These are phyloP conservation scores for Darevskia nairensis DNA, from an alignment of 2,797 vertebrate species.

Conservation along the genomic window DNA sequence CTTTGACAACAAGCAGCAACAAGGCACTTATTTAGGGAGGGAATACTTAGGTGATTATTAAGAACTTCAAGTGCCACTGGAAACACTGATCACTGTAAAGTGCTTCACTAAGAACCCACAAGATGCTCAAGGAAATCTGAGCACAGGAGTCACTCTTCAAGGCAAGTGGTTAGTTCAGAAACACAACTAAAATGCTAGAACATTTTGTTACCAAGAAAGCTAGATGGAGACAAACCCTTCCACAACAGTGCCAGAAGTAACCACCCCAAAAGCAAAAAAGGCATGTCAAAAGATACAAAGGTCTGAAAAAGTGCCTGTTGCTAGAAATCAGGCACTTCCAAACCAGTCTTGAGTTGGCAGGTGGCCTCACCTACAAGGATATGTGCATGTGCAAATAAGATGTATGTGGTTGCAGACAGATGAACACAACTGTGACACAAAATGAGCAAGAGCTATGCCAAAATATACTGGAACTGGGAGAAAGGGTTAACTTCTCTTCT, in stretches of 20 bases:
- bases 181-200: not conserved
- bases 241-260: conserved; percentile 22
- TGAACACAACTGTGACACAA: not conserved
- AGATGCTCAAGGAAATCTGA: not conserved
- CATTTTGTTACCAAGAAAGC: not conserved
- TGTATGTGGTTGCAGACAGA: not conserved
- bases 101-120: not conserved
- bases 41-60: not conserved
- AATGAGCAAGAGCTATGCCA: not conserved
- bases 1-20: not conserved
- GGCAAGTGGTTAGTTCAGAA: not conserved
- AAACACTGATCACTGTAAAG: conserved; percentile 1
- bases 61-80: not conserved
- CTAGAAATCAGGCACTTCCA: not conserved
- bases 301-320: not conserved
- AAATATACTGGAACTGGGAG: not conserved
- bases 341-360: not conserved
- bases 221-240: not conserved
- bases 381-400: not conserved
- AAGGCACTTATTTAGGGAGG: not conserved
- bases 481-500: too few relatives aligned
- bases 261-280: not conserved
- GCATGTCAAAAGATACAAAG: not conserved
- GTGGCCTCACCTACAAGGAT: not conserved
- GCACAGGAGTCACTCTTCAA: not conserved